Evolutionary conservation across 2,797 vertebrate species (phyloP).

Genomic region (Masticophis lateralis): DNA sequence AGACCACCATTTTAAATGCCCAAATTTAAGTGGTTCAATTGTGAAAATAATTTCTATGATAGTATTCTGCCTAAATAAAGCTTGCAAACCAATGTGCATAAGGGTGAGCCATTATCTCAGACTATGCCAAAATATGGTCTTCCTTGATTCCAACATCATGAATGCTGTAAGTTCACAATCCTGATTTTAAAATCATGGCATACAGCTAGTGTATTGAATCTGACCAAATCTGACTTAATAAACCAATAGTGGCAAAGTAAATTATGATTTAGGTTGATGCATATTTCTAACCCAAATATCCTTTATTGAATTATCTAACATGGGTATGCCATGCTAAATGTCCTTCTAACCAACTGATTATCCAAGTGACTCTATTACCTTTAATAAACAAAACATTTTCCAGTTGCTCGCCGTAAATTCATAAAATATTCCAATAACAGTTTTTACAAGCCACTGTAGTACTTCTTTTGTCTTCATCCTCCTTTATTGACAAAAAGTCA

Average conservation of each 20-base stretch:
- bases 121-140: background rate
- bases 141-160: background rate
- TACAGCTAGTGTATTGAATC: background rate
- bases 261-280: background rate
- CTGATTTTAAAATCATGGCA: background rate
- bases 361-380: fast-evolving
- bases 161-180: background rate
- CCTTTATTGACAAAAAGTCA: conserved; percentile 38
- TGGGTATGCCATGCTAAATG: background rate
- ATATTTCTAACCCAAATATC: background rate
- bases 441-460: background rate
- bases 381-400: background rate
- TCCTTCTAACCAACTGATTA: background rate
- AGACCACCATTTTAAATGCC: background rate
- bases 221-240: background rate
- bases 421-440: background rate
- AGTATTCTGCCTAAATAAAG: conserved; percentile 6
- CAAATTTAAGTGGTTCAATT: background rate
- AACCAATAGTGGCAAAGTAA: background rate
- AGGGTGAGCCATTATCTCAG: background rate
- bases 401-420: background rate
- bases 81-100: background rate
- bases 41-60: background rate
- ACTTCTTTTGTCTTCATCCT: background rate
- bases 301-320: background rate